phyloP scores from a whole-genome alignment of 2,113 vertebrate genomes.

The Hippocampus zosterae region DNA sequence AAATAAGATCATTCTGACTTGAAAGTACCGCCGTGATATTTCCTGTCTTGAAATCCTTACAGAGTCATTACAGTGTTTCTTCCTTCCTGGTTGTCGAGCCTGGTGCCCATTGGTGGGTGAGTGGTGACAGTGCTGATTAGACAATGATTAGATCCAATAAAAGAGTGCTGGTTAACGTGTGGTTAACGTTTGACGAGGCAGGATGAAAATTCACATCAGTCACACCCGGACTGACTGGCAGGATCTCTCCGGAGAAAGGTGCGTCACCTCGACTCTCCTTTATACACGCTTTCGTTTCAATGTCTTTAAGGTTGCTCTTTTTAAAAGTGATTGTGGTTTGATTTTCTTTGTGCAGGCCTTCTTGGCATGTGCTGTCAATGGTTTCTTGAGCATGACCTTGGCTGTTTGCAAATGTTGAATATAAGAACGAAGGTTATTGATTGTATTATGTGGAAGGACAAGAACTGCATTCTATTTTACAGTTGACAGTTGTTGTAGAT shows the following conservation, averaged over 20 bases:
- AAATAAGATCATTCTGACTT: neutral
- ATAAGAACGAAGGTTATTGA: neutral
- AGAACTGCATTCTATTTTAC: neutral
- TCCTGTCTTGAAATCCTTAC: neutral
- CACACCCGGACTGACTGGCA: slow-evolving; percentile 40
- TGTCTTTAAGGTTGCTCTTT: neutral
- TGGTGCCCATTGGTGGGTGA: slow-evolving; percentile 38
- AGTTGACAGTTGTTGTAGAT: neutral
- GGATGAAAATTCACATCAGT: slow-evolving; percentile 29
- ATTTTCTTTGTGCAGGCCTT: neutral
- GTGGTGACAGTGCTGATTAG: slow-evolving; percentile 56
- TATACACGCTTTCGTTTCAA: neutral
- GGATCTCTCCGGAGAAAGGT: slow-evolving; percentile 49
- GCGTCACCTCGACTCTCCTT: slow-evolving; percentile 22
- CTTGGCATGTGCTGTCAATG: neutral
- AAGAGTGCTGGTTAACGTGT: slow-evolving; percentile 53
- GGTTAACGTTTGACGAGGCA: slow-evolving; percentile 70
- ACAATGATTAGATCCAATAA: slow-evolving; percentile 77
- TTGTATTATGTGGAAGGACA: neutral
- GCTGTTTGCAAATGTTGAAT: neutral
- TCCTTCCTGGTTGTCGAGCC: slow-evolving; percentile 34
- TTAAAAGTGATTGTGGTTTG: neutral
- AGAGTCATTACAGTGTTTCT: slow-evolving; percentile 7
- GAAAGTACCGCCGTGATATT: neutral
- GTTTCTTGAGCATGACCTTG: neutral